Base-by-base conservation (phyloP, 2,113 vertebrate genomes). In the Eonycteris spelaea region DNA sequence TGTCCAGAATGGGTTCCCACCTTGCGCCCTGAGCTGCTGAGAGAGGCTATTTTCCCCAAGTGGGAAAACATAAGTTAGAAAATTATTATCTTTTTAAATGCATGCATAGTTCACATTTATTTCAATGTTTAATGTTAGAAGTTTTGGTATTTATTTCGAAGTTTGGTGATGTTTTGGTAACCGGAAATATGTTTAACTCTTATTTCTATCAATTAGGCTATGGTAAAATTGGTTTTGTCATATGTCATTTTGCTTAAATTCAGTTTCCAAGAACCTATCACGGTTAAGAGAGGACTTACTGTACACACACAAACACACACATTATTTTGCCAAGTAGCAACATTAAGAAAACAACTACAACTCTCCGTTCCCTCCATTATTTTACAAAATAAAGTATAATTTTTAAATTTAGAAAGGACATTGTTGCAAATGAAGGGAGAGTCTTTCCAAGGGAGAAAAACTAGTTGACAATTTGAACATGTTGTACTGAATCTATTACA, bases 371-470 rank as follows among this genome's bases (percentile, higher is more conserved):
- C 65, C 28, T n/a, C 19, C 18, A 35, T 89, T 87, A 80, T 65
- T 95, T 97, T 91, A 45, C 19, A 68, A 80, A 88, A 48, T 68
- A 92, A 83, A 82, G n/a, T 43, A 2, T 30, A 33, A 15, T 91
- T 84, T 87, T 43, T 78, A 67, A 87, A 45, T 24, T 63, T 78
- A 61, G 12, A 73, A 82, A 86, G 3, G 10, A 53, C 2, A 83
- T 57, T 61, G 18, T 38, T 89, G 9, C 6, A 79, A 78, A 43
- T 53, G 7, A 75, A 80, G 13, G 48, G 5, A 88, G 4, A 38
- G 24, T 5, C 15, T 10, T 89, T 78, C 57, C 16, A 83, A 85
- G 1, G 5, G 11, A 4, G n/a, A 51, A 71, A 82, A 55, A 40
- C 43, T 11, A 82, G 0, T 7, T 48, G 43, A 30, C 16, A 70